Conservation (phyloP, 2,888 invertebrate genomes). For the Lamellibrachia satsuma region DNA sequence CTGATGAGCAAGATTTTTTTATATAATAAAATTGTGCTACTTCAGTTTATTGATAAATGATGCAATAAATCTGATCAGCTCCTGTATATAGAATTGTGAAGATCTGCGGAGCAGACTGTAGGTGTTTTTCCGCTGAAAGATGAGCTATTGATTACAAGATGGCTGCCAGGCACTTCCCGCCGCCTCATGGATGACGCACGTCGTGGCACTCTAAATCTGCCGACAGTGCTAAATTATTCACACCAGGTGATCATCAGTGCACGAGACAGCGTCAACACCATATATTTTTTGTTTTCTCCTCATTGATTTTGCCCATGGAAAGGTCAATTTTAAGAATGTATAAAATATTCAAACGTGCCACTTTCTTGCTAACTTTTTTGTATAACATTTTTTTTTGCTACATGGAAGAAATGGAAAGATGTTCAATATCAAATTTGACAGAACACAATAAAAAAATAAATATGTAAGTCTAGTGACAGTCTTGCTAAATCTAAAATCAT, state of each 20-base stretch:
- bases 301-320: not conserved
- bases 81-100: not conserved
- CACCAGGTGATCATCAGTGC: conserved; percentile 12
- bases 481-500: not conserved
- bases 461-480: not conserved
- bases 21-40: not conserved
- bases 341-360: not conserved
- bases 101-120: not conserved
- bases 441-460: not conserved
- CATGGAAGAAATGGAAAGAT: not conserved
- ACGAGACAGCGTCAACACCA: not conserved
- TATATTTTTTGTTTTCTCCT: conserved; percentile 12
- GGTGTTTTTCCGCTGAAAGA: not conserved
- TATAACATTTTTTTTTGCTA: not conserved
- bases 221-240: conserved; percentile 17
- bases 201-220: conserved; percentile 17
- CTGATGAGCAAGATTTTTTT: not conserved
- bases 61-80: not conserved
- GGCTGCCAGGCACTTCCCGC: not conserved
- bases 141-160: conserved; percentile 13
- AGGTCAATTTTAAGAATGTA: conserved; percentile 17
- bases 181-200: not conserved
- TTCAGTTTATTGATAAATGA: not conserved
- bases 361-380: not conserved
- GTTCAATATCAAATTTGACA: not conserved